Evolutionary conservation across 2,797 vertebrate genomes (phyloP).

Genomic region (Sebastes alutus): DNA sequence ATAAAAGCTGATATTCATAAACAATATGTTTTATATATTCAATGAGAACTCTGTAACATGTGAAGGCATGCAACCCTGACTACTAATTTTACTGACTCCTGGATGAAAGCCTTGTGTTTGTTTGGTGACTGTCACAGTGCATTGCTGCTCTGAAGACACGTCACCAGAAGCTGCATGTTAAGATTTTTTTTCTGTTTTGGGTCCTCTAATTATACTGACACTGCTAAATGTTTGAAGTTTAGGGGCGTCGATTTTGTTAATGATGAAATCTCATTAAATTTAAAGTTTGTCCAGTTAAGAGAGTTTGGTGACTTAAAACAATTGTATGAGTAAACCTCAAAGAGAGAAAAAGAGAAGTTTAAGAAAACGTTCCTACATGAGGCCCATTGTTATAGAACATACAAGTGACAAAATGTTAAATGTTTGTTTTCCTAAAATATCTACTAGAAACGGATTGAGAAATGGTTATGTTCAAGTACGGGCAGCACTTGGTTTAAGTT

Average conservation of each 20-base stretch:
- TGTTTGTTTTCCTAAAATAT: not conserved
- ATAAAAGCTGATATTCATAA: not conserved
- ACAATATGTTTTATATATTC: not conserved
- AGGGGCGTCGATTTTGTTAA: too few species aligned
- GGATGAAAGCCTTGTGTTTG: too few species aligned
- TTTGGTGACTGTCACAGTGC: too few species aligned
- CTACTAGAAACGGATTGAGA: too few species aligned
- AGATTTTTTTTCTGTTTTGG: not conserved
- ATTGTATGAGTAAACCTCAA: too few species aligned
- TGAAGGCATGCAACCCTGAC: not conserved
- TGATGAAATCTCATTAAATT: too few species aligned
- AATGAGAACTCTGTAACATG: not conserved
- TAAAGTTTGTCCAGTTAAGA: too few species aligned
- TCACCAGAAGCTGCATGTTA: not conserved
- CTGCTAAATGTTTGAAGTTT: not conserved
- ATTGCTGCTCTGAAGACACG: too few species aligned
- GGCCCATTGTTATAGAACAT: accelerated
- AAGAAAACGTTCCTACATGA: too few species aligned
- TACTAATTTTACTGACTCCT: not conserved
- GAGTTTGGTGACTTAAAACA: too few species aligned
- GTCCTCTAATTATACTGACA: not conserved
- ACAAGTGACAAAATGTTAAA: too few species aligned
- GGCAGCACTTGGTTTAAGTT: not conserved
- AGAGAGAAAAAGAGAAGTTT: too few species aligned
- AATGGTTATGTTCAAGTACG: not conserved